Evolutionary conservation across 2,113 vertebrate species (phyloP).

Genomic region (Indicator indicator): DNA sequence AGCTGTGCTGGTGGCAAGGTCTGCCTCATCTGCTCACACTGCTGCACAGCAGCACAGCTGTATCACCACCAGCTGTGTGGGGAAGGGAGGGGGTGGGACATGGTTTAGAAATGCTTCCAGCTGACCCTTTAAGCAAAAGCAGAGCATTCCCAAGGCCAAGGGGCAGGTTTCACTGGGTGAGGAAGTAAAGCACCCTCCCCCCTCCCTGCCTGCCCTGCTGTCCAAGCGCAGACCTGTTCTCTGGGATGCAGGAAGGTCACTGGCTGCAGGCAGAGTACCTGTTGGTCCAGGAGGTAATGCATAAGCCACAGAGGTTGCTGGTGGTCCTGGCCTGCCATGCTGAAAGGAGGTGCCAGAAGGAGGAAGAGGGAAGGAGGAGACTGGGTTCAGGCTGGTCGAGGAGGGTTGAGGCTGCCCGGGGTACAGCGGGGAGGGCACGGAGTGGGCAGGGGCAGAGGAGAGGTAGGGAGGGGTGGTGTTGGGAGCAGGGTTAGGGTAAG

Average conservation of each 20-base stretch:
- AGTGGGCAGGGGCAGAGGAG: conserved; percentile 73
- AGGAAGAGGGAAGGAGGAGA: conserved; percentile 74
- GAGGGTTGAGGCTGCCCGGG: conserved; percentile 71
- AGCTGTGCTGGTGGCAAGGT: not conserved
- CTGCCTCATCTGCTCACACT: fast-evolving
- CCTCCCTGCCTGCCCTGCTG: not conserved
- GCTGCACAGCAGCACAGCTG: not conserved
- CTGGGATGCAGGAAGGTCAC: conserved; percentile 85
- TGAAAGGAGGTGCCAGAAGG: conserved; percentile 86
- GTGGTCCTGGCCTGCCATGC: conserved; percentile 92
- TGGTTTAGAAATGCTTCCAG: conserved; percentile 50
- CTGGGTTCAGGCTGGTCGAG: conserved; percentile 58
- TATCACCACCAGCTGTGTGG: no score
- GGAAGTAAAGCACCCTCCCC: conserved; percentile 2
- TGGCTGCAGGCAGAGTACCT: conserved; percentile 90
- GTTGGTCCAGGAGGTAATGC: conserved; percentile 86
- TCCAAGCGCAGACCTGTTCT: conserved; percentile 90
- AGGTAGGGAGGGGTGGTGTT: conserved; percentile 69
- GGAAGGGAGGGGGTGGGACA: not conserved
- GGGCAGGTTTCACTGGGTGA: not conserved
- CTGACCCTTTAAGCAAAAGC: not conserved
- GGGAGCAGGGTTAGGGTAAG: conserved; percentile 68
- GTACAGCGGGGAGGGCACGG: conserved; percentile 67
- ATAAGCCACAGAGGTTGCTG: conserved; percentile 83
- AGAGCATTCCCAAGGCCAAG: not conserved